These are phyloP conservation scores for Apodemus speciosus DNA, from an alignment of 2,113 vertebrate species.

Conservation along the genomic window DNA sequence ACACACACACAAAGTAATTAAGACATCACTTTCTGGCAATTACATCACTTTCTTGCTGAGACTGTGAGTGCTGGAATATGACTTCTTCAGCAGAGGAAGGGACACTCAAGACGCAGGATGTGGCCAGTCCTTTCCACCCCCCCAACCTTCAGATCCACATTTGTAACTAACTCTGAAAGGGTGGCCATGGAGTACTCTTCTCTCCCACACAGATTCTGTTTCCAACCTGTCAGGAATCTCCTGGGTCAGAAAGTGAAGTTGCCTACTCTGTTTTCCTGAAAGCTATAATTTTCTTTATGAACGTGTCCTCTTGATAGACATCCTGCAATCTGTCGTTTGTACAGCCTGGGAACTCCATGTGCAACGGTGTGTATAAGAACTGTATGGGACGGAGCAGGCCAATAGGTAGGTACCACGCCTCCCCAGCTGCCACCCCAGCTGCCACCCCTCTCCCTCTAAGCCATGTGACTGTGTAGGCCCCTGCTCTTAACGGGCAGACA, in stretches of 20 bases:
- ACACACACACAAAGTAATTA: background rate
- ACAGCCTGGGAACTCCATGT: conserved; percentile 85
- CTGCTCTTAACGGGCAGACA: conserved; percentile 29
- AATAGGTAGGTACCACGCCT: conserved; percentile 79
- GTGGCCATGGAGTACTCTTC: background rate
- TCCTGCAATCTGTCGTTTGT: conserved; percentile 66
- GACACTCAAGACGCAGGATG: background rate
- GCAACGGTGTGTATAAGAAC: conserved; percentile 91
- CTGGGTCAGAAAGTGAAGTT: background rate
- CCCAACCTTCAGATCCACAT: background rate
- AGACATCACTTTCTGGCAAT: background rate
- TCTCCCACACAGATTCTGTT: background rate
- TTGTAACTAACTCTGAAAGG: background rate
- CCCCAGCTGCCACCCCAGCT: background rate
- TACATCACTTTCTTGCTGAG: background rate
- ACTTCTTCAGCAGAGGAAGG: background rate
- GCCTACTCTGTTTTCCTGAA: background rate
- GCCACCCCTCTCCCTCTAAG: background rate
- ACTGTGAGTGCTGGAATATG: background rate
- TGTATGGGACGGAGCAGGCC: conserved; percentile 84
- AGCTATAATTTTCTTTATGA: background rate
- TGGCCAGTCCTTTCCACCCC: background rate
- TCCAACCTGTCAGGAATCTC: background rate
- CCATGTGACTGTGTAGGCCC: background rate
- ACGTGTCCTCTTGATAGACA: background rate